These are phyloP conservation scores for Porites lobata DNA, from an alignment of 92 coral and sea anemone genomes.

Conservation along the genomic window DNA sequence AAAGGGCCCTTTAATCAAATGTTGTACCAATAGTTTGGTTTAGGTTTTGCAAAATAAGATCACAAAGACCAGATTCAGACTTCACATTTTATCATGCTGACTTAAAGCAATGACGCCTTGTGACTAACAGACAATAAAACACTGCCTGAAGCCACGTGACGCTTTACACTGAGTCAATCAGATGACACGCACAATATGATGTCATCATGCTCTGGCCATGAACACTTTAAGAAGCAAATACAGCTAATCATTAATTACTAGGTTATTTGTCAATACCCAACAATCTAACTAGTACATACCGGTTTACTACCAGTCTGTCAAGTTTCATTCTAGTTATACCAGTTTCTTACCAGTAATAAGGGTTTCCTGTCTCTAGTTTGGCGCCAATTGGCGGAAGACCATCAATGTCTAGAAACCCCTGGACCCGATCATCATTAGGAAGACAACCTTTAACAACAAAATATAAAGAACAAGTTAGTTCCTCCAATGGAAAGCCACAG, in stretches of 20 bases:
- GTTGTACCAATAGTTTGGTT: not conserved
- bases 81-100: slow-evolving; percentile 50
- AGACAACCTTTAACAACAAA: slow-evolving; percentile 69
- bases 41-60: not conserved
- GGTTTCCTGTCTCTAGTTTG: slow-evolving; percentile 85
- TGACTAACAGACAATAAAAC: slow-evolving; percentile 66
- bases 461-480: not conserved
- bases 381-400: slow-evolving; percentile 96
- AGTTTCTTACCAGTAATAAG: slow-evolving; percentile 81
- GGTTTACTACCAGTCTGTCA: slow-evolving; percentile 65
- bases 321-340: slow-evolving; percentile 48
- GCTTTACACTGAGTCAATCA: slow-evolving; percentile 63
- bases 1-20: not conserved
- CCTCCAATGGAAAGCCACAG: not conserved
- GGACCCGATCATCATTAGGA: slow-evolving; percentile 78
- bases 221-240: not conserved
- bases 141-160: slow-evolving; percentile 49
- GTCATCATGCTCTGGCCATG: slow-evolving; percentile 69
- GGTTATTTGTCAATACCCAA: not conserved
- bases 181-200: slow-evolving; percentile 78
- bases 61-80: slow-evolving; percentile 52
- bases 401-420: slow-evolving; percentile 88
- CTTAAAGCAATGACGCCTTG: slow-evolving; percentile 29
- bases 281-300: not conserved
- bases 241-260: too few relatives aligned